Evolutionary conservation across 2,113 vertebrate species (phyloP).

Genomic region (Rhineura floridana): DNA sequence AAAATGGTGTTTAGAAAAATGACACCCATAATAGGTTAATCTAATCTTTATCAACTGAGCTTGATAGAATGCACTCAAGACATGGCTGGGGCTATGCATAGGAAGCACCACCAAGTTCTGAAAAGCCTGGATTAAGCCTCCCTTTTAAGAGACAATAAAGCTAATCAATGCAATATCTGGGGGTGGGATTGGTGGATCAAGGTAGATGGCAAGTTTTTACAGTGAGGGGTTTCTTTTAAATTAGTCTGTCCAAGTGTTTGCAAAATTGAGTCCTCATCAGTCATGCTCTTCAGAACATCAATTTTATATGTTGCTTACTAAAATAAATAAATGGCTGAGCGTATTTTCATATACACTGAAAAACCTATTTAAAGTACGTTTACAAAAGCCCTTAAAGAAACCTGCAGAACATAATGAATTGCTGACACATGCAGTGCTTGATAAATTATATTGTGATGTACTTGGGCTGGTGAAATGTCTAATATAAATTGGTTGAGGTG

Average conservation of each 20-base stretch:
- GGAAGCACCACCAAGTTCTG: slow-evolving; percentile 31
- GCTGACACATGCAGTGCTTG: not conserved
- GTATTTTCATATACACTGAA: not conserved
- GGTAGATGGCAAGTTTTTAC: slow-evolving; percentile 28
- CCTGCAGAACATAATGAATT: not conserved
- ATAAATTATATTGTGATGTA: not conserved
- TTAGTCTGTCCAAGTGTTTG: slow-evolving; percentile 19
- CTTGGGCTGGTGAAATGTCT: not conserved
- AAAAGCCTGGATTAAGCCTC: slow-evolving; percentile 55
- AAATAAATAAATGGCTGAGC: not conserved
- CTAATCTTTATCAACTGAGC: slow-evolving; percentile 56
- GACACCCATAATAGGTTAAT: slow-evolving; percentile 55
- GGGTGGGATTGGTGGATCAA: slow-evolving; percentile 42
- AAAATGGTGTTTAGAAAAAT: slow-evolving; percentile 44
- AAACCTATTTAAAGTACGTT: not conserved
- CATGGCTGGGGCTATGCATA: slow-evolving; percentile 37
- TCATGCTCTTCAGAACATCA: slow-evolving; percentile 29
- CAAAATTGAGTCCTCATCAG: not conserved
- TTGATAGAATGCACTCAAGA: slow-evolving; percentile 47
- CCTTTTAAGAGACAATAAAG: slow-evolving; percentile 17
- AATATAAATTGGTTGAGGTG: not conserved
- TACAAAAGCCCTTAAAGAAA: not conserved
- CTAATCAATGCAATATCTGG: slow-evolving; percentile 19
- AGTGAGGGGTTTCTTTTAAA: slow-evolving; percentile 12
- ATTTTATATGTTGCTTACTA: slow-evolving; percentile 4